Evolutionary conservation across 2,888 invertebrate species (phyloP).

Genomic region (Tipula helvola): DNA sequence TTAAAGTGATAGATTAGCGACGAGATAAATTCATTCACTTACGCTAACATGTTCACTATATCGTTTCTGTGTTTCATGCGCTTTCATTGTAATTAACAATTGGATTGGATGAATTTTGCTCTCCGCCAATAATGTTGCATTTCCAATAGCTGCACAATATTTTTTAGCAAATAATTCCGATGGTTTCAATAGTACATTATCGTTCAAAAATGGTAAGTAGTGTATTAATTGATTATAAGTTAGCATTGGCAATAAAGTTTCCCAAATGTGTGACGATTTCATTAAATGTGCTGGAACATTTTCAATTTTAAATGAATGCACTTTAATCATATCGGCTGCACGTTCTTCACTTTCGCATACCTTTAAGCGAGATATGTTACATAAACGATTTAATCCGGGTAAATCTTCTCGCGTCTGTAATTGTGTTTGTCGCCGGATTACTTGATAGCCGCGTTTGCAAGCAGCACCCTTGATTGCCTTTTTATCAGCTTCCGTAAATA

Average conservation of each 20-base stretch:
- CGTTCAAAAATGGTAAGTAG: constrained; percentile 7
- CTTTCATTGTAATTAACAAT: neutral
- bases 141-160: neutral
- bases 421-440: neutral
- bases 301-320: neutral
- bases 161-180: neutral
- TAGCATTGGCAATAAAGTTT: neutral
- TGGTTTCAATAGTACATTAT: neutral
- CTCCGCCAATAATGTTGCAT: neutral
- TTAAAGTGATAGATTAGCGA: neutral
- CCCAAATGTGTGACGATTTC: neutral
- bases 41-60: neutral
- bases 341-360: neutral
- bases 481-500: neutral
- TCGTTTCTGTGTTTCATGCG: neutral
- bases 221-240: neutral
- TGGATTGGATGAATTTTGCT: constrained; percentile 8
- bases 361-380: neutral
- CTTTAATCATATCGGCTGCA: neutral
- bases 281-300: neutral
- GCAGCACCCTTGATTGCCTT: neutral
- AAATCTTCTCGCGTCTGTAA: neutral
- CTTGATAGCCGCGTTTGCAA: neutral
- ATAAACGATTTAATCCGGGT: neutral
- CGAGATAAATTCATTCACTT: neutral